Evolutionary conservation across 2,113 vertebrate genomes (phyloP), one percentile per base, ranked within the genome.

Genomic region (Candoia aspera): DNA sequence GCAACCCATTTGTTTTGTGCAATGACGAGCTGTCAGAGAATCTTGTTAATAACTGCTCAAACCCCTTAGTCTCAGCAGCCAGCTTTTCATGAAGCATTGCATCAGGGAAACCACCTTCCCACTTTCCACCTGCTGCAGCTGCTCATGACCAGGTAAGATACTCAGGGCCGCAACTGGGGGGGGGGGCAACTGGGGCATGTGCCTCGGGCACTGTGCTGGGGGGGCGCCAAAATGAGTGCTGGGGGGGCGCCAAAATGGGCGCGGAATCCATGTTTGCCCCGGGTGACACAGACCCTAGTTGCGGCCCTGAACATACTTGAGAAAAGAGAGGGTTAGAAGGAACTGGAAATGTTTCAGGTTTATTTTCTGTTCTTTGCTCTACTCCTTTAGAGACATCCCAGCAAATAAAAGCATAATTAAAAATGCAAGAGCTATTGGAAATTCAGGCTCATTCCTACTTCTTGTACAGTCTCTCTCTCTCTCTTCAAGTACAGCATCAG

Each of bases 371-470:
- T 26, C 29, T 88, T 46, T 37, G 2, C 59, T 68, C 26, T 46
- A 8, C 19, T 19, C 26, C 23, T 89, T 91, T 68, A 55, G 53
- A 85, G 37, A 86, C 12, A 37, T 62, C 33, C 60, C 29, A 84
- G n/a, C 92, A 84, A 88, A 88, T 64, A 88, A 57, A 84, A 53
- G 84, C 64, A n/a, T 58, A 91, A 91, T 89, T 93, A 91, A 85
- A 91, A 93, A 93, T 90, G 64, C 87, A 91, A 73, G 68, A 46
- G 55, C n/a, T n/a, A 59, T 57, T 68, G 33, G 58, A 57, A 62
- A 83, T 59, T 90, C 26, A 87, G 29, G 53, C 54, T 92, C 37
- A 49, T 91, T 91, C 15, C 12, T 84, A 58, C 53, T 13, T 85
- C 23, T 9, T 29, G 46, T 57, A 12, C 68, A 37, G 8, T 33